These are phyloP conservation scores for Sebastes cheni DNA, from an alignment of 2,797 vertebrate species.

Conservation along the genomic window DNA sequence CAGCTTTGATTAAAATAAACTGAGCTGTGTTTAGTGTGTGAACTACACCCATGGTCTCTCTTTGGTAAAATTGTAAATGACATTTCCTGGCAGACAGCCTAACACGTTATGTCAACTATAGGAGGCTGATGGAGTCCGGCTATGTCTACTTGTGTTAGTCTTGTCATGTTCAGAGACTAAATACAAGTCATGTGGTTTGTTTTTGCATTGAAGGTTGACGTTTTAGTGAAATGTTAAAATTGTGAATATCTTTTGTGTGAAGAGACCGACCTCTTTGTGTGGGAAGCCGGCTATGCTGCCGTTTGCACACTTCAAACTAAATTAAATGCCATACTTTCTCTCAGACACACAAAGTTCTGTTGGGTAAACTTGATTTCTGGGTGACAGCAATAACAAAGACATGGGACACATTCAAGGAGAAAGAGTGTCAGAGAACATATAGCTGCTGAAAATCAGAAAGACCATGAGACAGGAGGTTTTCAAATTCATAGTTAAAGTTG, in stretches of 20 bases:
- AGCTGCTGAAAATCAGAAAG: neutral
- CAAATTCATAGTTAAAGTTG: neutral
- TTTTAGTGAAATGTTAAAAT: slow-evolving; percentile 5
- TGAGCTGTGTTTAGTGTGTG: neutral
- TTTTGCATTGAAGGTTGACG: neutral
- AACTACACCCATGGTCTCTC: neutral
- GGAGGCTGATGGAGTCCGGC: neutral
- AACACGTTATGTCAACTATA: neutral
- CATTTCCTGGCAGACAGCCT: neutral
- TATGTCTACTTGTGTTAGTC: neutral
- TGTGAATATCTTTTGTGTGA: slow-evolving; percentile 11
- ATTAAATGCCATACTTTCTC: slow-evolving; percentile 15
- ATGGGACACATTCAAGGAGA: neutral
- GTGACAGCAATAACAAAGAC: neutral
- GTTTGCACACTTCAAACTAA: slow-evolving; percentile 21
- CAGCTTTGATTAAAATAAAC: neutral
- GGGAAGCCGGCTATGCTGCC: neutral
- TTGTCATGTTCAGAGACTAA: slow-evolving; percentile 4
- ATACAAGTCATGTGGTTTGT: slow-evolving; percentile 9
- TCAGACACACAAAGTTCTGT: neutral
- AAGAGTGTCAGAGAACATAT: neutral
- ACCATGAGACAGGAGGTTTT: neutral
- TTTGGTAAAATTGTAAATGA: neutral
- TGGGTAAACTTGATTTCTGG: neutral
- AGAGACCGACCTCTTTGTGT: neutral